These are phyloP conservation scores for Coregonus clupeaformis DNA, from an alignment of 2,113 vertebrate species.

Conservation along the genomic window DNA sequence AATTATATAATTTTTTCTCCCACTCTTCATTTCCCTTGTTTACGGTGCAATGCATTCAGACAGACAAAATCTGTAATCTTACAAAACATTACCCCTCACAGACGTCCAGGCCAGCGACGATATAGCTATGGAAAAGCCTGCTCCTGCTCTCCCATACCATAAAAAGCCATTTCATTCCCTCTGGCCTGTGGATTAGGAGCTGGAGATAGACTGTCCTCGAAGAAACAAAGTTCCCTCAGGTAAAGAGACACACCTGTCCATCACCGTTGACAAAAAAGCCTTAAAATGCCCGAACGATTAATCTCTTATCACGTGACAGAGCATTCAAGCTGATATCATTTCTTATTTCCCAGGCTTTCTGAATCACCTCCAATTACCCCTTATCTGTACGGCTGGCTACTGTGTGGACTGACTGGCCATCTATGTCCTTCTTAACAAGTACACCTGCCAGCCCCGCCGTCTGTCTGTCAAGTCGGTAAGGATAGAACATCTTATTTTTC, in stretches of 20 bases:
- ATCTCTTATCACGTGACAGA: slow-evolving; percentile 35
- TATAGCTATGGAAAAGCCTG: not conserved
- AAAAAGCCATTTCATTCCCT: slow-evolving; percentile 30
- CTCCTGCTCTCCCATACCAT: slow-evolving; percentile 10
- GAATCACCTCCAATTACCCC: slow-evolving; percentile 32
- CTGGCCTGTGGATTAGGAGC: slow-evolving; percentile 31
- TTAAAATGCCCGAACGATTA: slow-evolving; percentile 29
- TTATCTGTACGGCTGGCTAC: slow-evolving; percentile 41
- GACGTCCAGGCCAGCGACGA: slow-evolving; percentile 6
- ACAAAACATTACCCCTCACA: slow-evolving; percentile 32
- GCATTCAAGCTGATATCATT: slow-evolving; percentile 41
- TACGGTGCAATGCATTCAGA: slow-evolving; percentile 36
- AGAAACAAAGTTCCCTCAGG: slow-evolving; percentile 36
- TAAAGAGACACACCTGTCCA: slow-evolving; percentile 38
- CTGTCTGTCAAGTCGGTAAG: slow-evolving; percentile 30
- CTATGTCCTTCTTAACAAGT: slow-evolving; percentile 26
- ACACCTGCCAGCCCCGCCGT: not conserved
- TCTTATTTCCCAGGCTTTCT: slow-evolving; percentile 42
- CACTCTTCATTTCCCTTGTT: slow-evolving; percentile 30
- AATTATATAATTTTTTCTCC: not conserved
- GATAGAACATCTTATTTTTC: not conserved
- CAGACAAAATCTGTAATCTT: slow-evolving; percentile 33
- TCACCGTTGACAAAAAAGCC: slow-evolving; percentile 31
- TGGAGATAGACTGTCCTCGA: slow-evolving; percentile 32
- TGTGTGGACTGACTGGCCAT: slow-evolving; percentile 16